Base-by-base conservation (phyloP, 2,797 vertebrate species). In the Mormyrus proboscirostris region DNA sequence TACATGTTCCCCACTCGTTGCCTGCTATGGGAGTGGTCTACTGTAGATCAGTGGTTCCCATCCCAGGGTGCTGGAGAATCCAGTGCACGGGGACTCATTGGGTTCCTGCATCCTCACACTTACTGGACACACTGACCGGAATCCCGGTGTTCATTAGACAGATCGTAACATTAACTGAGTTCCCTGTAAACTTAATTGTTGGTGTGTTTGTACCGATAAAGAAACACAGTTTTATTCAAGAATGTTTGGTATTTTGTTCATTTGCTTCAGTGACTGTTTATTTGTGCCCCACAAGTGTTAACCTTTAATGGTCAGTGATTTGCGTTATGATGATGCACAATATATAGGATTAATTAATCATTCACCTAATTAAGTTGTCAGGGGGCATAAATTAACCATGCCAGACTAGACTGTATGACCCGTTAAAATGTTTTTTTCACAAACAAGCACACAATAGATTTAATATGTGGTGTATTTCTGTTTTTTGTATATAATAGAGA, bases 21-120 rank as follows among this genome's bases (percentile, higher is more conserved):
- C n/a, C 47, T 51, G 49, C 19, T 22, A 6, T 87, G 29, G 53
- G 53, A 16, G 33, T 51, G 85, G 33, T 51, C 55, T 57, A 53
- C 51, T 87, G 51, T 62, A 59, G 86, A 87, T 59, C 33, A 87
- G 86, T 62, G 83, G 83, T 87, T 87, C 55, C 38, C 29, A 62
- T n/a, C 85, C 53, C 85, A 87, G 33, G 73, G 14, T 33, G 51
- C 51, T 59, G 16, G 12, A 10, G 51, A 85, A 38, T 44, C 53
- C 53, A 22, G 14, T 5, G 10, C 25, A 8, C 16, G 14, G 33
- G 33, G 38, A 87, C 55, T 87, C 29, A 14, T 6, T 87, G 33
- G 25, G 49, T 38, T 53, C 49, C 38, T 44, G 53, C 33, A 19
- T 57, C 50, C 49, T 87, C 14, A 57, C 16, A 0, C 19, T 41